Base-by-base conservation (phyloP, 2,888 invertebrate species). In the Morinoia aosen region DNA sequence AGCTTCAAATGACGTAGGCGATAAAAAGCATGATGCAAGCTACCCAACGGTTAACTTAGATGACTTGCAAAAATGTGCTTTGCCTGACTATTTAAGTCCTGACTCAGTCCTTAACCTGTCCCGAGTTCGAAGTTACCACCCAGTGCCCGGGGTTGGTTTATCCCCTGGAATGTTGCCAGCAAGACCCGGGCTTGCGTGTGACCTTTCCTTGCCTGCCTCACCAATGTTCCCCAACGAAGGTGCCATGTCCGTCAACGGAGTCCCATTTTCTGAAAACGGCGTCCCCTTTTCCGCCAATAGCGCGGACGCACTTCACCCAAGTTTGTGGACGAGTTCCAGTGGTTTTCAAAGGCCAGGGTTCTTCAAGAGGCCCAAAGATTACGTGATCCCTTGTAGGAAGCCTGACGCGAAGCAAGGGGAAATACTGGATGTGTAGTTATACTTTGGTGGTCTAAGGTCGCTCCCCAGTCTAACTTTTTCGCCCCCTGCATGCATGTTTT, bases 381-480 rank as follows among this genome's bases (percentile, higher is more conserved):
- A 93, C 33, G 93, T 93, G 48, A 93, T 93, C 33, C 93, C 93
- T 10, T 93, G 93, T 33, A 93, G 93, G 93, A 93, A 93, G 57
- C 93, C 93, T 56, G 93, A 93, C 33, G 57, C 58, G 0, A 93
- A 93, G 57, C 93, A 93, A 48, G 93, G 93, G 57, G 93, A 93
- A 57, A 93, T 93, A 25, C 48, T 93, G 48, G 93, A 93, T 57
- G 93, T 93, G n/a, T 93, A 57, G 90, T 48, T 2, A 5, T 76
- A 7, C 33, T 33, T 19, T 33, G 61, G 25, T 76, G 25, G 76
- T 16, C 33, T 10, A 76, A 76, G 19, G 2, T 76, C 25, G 25
- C 25, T 76, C 76, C 25, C n/a, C n/a, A n/a, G n/a, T n/a, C n/a
- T n/a, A n/a, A n/a, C n/a, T n/a, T n/a, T n/a, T n/a, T n/a, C n/a